Evolutionary conservation across 2,113 vertebrate species (phyloP).

Genomic region (Furnarius figulus): DNA sequence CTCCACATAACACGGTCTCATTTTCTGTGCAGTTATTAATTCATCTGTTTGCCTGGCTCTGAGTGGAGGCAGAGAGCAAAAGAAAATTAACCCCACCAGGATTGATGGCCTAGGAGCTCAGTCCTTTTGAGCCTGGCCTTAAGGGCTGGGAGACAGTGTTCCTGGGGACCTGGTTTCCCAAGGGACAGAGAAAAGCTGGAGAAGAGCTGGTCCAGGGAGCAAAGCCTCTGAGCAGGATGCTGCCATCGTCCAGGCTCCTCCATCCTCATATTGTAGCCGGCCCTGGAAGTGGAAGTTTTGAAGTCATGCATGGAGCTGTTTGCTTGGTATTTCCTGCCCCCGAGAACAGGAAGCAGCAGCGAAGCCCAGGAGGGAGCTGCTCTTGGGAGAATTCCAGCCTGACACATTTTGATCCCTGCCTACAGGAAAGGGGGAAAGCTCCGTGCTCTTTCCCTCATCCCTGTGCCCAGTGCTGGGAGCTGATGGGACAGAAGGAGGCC

Average conservation of each 20-base stretch:
- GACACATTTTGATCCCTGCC: slow-evolving; percentile 18
- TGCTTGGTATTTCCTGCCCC: slow-evolving; percentile 66
- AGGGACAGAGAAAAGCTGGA: not conserved
- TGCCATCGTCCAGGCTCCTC: not conserved
- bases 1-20: accelerated
- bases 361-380: slow-evolving; percentile 39
- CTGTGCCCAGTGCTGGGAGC: not conserved
- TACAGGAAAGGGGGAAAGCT: not conserved
- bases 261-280: not conserved
- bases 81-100: not conserved
- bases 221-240: not conserved
- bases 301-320: slow-evolving; percentile 30
- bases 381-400: slow-evolving; percentile 53
- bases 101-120: not conserved
- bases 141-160: not conserved
- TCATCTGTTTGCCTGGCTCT: not conserved
- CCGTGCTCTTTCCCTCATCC: not conserved
- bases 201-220: not conserved
- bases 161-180: not conserved
- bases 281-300: slow-evolving; percentile 42
- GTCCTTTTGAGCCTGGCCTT: not conserved
- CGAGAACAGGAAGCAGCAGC: slow-evolving; percentile 38
- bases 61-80: not conserved
- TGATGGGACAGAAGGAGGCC: not conserved
- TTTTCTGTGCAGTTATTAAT: not conserved